Base-by-base conservation (phyloP, 2,888 invertebrate species). In the Parnassius orleans region DNA sequence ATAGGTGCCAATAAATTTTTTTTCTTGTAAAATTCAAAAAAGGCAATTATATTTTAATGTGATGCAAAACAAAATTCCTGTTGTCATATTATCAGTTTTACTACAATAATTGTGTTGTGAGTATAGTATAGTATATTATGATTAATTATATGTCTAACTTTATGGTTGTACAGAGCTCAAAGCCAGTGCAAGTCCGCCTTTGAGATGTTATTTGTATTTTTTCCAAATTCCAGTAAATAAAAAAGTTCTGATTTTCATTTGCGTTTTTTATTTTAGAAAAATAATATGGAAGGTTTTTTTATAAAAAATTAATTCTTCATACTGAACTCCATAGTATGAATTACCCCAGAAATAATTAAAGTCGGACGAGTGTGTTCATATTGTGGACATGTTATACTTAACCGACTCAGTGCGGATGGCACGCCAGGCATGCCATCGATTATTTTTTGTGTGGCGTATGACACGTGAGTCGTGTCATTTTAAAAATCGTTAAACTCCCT, bases 181-280 rank as follows among this genome's bases (percentile, higher is more conserved):
- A 82, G 77, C 75, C 75, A 77, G 75, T 74, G 75, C 73, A 71
- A 68, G 71, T 81, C 83, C 79, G 81, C 81, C 83, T 86, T 80
- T 79, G 77, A 76, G 79, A 80, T 81, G 73, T 77, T 76, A 71
- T 75, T 77, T 83, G 80, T 84, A 81, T 73, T 82, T 67, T 86
- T 88, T 86, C 87, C 68, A 89, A 90, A 87, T 88, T 89, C 72
- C 81, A 78, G 83, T 76, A 76, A 86, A 81, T 88, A 83, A 83
- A 89, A 77, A 79, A 82, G 72, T 80, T 79, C 86, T 83, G 84
- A 86, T 87, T 88, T 86, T 80, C 76, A 66, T 10, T 50, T 44
- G 10, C 44, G 61, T 62, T 70, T 71, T 72, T 82, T 81, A 77
- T 72, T 75, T 77, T 33, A 3, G 33, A 7, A 33, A 33, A 33